These are phyloP conservation scores for Mactra quadrangularis DNA, from an alignment of 1,140 invertebrate species.

Conservation along the genomic window DNA sequence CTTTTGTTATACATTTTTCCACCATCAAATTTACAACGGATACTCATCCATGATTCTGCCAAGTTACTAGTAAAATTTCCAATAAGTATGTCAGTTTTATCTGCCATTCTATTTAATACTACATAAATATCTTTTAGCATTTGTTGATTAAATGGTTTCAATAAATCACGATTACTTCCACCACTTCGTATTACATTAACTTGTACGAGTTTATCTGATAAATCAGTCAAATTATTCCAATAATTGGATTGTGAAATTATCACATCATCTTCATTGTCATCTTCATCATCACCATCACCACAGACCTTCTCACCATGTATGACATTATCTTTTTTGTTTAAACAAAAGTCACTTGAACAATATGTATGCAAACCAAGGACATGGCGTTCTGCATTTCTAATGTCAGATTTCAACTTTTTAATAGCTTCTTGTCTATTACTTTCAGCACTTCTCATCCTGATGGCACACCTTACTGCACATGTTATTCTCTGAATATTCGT, in stretches of 20 bases:
- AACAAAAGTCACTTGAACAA: slow-evolving; percentile 43
- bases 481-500: not conserved
- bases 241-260: slow-evolving; percentile 4
- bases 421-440: slow-evolving; percentile 11
- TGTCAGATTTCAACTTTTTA: slow-evolving; percentile 21
- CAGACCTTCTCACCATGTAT: not conserved
- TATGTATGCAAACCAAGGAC: slow-evolving; percentile 18
- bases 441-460: slow-evolving; percentile 16
- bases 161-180: not conserved
- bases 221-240: not conserved
- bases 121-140: slow-evolving; percentile 19
- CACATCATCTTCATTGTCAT: not conserved
- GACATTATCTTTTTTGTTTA: slow-evolving; percentile 1
- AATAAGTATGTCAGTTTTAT: slow-evolving; percentile 16
- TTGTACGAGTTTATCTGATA: not conserved
- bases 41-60: slow-evolving; percentile 17
- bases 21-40: slow-evolving; percentile 15
- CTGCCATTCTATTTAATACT: not conserved
- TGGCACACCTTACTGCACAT: slow-evolving; percentile 32
- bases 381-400: slow-evolving; percentile 25
- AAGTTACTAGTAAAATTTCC: slow-evolving; percentile 18
- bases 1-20: slow-evolving; percentile 24
- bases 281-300: not conserved
- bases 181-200: not conserved
- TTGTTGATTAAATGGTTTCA: not conserved